These are phyloP conservation scores for Lagopus leucura DNA, from an alignment of 2,113 vertebrate genomes.

Conservation along the genomic window DNA sequence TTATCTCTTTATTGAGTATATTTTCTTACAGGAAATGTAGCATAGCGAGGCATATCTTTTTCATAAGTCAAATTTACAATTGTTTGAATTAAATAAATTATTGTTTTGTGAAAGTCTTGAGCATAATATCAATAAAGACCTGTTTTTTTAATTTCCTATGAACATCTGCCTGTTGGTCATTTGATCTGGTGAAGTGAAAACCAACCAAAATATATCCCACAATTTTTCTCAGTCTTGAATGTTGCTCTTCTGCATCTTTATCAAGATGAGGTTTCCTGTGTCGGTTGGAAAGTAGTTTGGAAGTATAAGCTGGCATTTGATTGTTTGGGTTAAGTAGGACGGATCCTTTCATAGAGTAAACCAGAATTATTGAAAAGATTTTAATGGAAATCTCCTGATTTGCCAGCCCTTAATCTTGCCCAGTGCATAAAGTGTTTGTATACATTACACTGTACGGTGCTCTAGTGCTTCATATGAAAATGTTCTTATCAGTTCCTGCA, in stretches of 20 bases:
- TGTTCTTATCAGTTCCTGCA: neutral
- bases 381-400: neutral
- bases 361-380: neutral
- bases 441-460: neutral
- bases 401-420: neutral
- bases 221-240: neutral
- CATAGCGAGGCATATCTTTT: constrained; percentile 23
- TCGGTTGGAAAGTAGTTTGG: neutral
- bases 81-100: constrained; percentile 21
- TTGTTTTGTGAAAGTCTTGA: neutral
- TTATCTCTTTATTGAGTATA: constrained; percentile 7
- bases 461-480: neutral
- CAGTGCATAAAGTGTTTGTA: neutral
- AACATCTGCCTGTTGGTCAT: neutral
- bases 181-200: neutral
- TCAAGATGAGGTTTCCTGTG: neutral
- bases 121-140: constrained; percentile 50
- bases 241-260: neutral
- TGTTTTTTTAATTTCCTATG: neutral
- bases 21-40: constrained; percentile 45
- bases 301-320: neutral
- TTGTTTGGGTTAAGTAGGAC: neutral
- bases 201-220: neutral
- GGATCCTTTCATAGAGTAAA: neutral
- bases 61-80: constrained; percentile 3